Conservation (phyloP, 1,140 invertebrate genomes). For the Temnothorax nylanderi region DNA sequence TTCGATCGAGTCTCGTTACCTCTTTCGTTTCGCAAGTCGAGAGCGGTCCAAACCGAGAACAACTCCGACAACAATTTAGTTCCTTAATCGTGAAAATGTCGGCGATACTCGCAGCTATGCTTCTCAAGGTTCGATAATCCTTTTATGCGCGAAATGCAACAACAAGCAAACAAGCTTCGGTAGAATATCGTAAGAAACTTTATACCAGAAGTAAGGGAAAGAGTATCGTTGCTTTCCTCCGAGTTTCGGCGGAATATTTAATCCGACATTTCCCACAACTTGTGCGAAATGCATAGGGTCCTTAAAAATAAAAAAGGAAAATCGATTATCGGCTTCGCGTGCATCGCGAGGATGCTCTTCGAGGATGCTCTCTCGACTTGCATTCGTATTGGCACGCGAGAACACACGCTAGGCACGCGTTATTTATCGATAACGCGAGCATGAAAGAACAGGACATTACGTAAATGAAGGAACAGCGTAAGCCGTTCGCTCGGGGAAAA, state of each 20-base stretch:
- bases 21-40: conserved; percentile 27
- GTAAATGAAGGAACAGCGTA: conserved; percentile 23
- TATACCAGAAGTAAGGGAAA: not conserved
- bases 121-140: not conserved
- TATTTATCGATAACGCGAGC: conserved; percentile 39
- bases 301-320: conserved; percentile 44
- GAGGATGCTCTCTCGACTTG: not conserved
- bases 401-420: not conserved
- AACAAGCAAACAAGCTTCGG: not conserved
- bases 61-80: conserved; percentile 27
- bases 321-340: conserved; percentile 49
- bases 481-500: conserved; percentile 46
- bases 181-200: conserved; percentile 18
- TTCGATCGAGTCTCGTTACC: conserved; percentile 32
- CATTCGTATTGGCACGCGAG: conserved; percentile 33
- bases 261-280: conserved; percentile 16
- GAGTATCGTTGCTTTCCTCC: not conserved
- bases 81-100: conserved; percentile 12
- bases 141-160: conserved; percentile 12
- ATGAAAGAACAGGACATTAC: conserved; percentile 27
- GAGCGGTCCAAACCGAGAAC: conserved; percentile 7
- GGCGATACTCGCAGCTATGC: not conserved
- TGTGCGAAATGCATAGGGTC: not conserved
- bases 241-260: conserved; percentile 25
- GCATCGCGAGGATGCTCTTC: not conserved